Evolutionary conservation across 2,113 vertebrate species (phyloP).

Genomic region (Aleadryas rufinucha): DNA sequence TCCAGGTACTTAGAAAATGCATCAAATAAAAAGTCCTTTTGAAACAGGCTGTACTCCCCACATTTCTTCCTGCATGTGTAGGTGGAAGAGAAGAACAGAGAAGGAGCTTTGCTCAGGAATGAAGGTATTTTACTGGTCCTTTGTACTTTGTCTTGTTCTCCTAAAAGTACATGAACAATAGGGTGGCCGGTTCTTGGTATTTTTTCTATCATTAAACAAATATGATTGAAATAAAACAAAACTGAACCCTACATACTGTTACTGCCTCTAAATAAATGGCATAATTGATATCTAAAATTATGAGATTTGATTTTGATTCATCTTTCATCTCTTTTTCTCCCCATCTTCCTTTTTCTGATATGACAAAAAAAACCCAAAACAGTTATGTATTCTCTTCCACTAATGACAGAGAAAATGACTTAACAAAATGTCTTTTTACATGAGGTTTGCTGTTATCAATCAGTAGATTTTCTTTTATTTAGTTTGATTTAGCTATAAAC

Average conservation of each 20-base stretch:
- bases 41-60: background rate
- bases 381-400: background rate
- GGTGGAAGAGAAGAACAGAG: background rate
- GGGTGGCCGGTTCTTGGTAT: background rate
- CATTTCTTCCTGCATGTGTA: background rate
- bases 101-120: background rate
- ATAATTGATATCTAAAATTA: background rate
- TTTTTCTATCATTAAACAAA: background rate
- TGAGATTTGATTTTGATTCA: background rate
- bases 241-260: background rate
- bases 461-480: background rate
- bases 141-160: background rate
- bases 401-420: background rate
- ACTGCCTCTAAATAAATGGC: background rate
- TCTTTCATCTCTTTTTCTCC: background rate
- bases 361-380: background rate
- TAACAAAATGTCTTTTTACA: constrained; percentile 13
- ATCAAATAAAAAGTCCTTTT: background rate
- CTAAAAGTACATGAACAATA: background rate
- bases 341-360: background rate
- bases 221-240: background rate
- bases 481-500: constrained; percentile 10
- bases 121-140: background rate
- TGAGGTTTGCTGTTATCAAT: background rate
- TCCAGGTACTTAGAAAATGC: background rate